Percentiles rank a stretch among this genome's conserved stretches.
Evolutionary conservation across 2,888 invertebrate species (phyloP).

Genomic region (Plebejus anna): DNA sequence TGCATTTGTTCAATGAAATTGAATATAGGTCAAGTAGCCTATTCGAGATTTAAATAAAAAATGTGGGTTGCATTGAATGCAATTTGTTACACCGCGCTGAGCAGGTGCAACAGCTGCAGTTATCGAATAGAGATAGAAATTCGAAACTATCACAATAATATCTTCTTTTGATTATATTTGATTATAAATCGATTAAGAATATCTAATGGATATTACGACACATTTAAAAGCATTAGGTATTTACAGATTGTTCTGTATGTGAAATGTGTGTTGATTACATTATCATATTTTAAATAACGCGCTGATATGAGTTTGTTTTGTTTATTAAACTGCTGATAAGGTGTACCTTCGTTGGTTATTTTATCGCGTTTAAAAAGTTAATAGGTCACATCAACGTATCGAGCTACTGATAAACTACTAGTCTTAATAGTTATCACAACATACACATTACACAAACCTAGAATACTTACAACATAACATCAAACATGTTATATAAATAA

Average conservation of each 20-base stretch:
- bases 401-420: conserved; percentile 22
- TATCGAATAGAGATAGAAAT: background rate
- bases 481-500: background rate
- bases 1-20: too few relatives aligned
- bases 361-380: conserved; percentile 12
- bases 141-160: background rate
- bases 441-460: background rate
- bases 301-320: conserved; percentile 4
- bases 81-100: background rate
- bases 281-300: background rate
- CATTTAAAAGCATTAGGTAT: conserved; percentile 12
- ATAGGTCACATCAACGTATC: background rate
- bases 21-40: too few relatives aligned
- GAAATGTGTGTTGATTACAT: background rate
- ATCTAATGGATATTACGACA: background rate
- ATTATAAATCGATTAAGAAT: background rate
- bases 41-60: background rate
- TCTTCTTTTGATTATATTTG: background rate
- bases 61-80: background rate
- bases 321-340: conserved; percentile 4
- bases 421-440: conserved; percentile 19
- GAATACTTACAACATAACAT: background rate
- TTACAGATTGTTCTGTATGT: conserved; percentile 7
- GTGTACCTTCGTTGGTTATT: conserved; percentile 24
- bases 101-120: background rate